These are phyloP conservation scores for Solenopsis fugax DNA, from an alignment of 1,140 invertebrate genomes.

Conservation along the genomic window DNA sequence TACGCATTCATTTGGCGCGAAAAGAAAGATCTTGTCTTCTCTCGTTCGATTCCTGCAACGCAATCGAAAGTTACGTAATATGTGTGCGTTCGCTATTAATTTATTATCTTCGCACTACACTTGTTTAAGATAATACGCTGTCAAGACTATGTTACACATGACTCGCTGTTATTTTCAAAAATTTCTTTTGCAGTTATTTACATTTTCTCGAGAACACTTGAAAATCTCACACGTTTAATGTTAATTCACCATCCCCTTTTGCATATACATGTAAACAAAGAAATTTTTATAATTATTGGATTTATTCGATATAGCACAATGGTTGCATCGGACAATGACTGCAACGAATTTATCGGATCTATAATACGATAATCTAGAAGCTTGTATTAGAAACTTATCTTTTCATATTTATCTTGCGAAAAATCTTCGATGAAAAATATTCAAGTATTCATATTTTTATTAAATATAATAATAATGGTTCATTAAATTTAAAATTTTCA, in stretches of 20 bases:
- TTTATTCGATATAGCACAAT: not conserved
- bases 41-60: not conserved
- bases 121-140: not conserved
- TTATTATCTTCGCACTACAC: not conserved
- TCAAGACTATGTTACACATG: not conserved
- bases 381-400: slow-evolving; percentile 1
- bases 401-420: not conserved
- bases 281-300: slow-evolving; percentile 10
- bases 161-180: not conserved
- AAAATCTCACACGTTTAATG: not conserved
- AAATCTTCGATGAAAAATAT: not conserved
- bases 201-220: not conserved
- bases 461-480: not conserved
- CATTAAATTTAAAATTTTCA: not conserved
- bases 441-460: not conserved
- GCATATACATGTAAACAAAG: not conserved
- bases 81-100: not conserved
- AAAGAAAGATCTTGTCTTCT: not conserved
- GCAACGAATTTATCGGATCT: not conserved
- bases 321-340: not conserved
- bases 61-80: not conserved
- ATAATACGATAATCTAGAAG: not conserved
- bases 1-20: not conserved
- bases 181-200: not conserved
- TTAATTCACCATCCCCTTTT: not conserved